Evolutionary conservation across 2,797 vertebrate species (phyloP).

Genomic region (Lepilemur septentrionalis): DNA sequence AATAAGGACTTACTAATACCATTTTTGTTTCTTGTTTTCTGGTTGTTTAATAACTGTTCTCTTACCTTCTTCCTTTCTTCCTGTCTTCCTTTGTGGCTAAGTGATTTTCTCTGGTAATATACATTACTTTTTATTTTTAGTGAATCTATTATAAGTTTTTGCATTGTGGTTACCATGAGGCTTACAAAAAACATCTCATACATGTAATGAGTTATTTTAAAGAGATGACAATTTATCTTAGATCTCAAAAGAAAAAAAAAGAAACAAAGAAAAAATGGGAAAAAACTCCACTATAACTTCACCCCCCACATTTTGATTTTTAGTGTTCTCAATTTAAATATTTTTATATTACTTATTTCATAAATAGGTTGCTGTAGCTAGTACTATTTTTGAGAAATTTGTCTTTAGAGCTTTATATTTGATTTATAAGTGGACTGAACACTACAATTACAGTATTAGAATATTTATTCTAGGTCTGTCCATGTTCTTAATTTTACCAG

Average conservation of each 20-base stretch:
- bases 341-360: neutral
- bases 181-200: neutral
- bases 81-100: neutral
- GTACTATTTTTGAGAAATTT: neutral
- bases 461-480: neutral
- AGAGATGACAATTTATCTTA: neutral
- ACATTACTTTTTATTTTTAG: neutral
- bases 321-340: neutral
- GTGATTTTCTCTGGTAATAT: neutral
- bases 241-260: neutral
- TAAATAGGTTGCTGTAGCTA: neutral
- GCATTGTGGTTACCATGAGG: neutral
- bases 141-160: neutral
- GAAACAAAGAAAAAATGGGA: neutral
- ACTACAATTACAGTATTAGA: neutral
- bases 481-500: neutral
- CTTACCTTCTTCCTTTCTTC: neutral
- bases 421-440: neutral
- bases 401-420: neutral
- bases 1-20: neutral
- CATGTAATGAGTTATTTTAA: neutral
- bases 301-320: neutral
- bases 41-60: neutral
- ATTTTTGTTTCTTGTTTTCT: neutral
- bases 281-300: neutral